Base-by-base conservation (phyloP, 2,113 vertebrate genomes). In the Serilophus lunatus region DNA sequence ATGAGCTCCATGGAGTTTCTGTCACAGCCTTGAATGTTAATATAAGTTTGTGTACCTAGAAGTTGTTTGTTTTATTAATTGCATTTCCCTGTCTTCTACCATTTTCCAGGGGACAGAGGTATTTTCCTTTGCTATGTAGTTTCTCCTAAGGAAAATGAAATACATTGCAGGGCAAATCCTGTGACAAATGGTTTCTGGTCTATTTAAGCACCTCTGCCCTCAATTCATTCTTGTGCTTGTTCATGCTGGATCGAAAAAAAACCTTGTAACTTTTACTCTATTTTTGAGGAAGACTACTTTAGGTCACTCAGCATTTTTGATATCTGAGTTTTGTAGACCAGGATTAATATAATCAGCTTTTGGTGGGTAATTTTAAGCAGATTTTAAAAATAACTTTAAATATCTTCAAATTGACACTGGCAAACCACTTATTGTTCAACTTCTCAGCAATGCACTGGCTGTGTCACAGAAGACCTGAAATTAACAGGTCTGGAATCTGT, bases 191-290 rank as follows among this genome's bases (percentile, higher is more conserved):
- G 28, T 96, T 89, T 94, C 84, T 92, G 49, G 89, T 94, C 97
- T 96, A 82, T 97, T 86, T 95, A 81, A 90, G 65, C 76, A 86
- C 94, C 91, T 93, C 82, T 97, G 88, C 86, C 85, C 71, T 94
- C 96, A 96, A 96, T 97, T 95, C 93, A 89, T 96, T 96, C 81
- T 66, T 91, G 63, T 79, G 50, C 89, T 95, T 92, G 93, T 93
- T 88, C 61, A 65, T 75, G 80, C n/a, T 80, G 87, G 75, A 69
- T 92, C 23, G 35, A 85, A 61, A 88, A 91, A 91, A 70, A 61
- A 18, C 11, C 17, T 18, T 66, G 26, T 65, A 74, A 59, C 22
- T 49, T 94, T 84, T 56, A 86, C 38, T 89, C 69, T 94, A 28
- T 94, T 95, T 91, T 94, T 91, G 83, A 90, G 87, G 77, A 69